Percentiles rank a stretch among this genome's conserved stretches.
These are phyloP conservation scores for Augiades crinisus DNA, from an alignment of 2,888 invertebrate genomes.

Conservation along the genomic window DNA sequence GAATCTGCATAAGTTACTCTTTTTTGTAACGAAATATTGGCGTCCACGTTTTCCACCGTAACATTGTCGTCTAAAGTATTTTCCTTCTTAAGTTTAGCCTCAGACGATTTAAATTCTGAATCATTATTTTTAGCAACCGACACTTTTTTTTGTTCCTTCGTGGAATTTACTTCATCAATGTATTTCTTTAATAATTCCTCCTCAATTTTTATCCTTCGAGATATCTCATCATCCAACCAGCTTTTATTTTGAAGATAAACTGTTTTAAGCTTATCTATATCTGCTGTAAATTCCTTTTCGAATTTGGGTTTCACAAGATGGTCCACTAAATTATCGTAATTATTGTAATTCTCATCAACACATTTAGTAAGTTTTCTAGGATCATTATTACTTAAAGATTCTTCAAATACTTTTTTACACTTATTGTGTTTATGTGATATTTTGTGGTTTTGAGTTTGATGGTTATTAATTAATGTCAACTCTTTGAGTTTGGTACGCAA, in stretches of 20 bases:
- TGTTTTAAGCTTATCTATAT: constrained; percentile 57
- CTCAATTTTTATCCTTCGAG: constrained; percentile 39
- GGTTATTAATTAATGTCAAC: constrained; percentile 49
- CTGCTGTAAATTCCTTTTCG: constrained; percentile 59
- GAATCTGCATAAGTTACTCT: constrained; percentile 25
- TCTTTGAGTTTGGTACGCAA: constrained; percentile 67
- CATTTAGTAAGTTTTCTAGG: constrained; percentile 57
- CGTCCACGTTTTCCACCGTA: neutral
- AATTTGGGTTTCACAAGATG: constrained; percentile 43
- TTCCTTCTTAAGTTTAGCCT: constrained; percentile 34
- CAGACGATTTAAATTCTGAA: constrained; percentile 61
- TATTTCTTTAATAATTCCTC: constrained; percentile 24
- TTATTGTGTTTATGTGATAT: constrained; percentile 50
- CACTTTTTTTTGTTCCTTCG: neutral
- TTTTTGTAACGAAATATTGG: neutral
- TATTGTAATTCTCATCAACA: constrained; percentile 48
- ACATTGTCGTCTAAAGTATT: constrained; percentile 24
- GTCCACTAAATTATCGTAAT: constrained; percentile 39
- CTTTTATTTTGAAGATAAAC: constrained; percentile 66
- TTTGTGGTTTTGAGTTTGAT: constrained; percentile 49
- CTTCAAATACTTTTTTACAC: constrained; percentile 70
- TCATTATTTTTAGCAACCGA: constrained; percentile 33
- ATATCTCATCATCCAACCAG: constrained; percentile 65
- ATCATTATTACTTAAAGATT: constrained; percentile 57
- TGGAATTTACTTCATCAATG: constrained; percentile 19